Evolutionary conservation across 2,113 vertebrate genomes (phyloP), one percentile per base, ranked within the genome.

Genomic region (Furnarius figulus): DNA sequence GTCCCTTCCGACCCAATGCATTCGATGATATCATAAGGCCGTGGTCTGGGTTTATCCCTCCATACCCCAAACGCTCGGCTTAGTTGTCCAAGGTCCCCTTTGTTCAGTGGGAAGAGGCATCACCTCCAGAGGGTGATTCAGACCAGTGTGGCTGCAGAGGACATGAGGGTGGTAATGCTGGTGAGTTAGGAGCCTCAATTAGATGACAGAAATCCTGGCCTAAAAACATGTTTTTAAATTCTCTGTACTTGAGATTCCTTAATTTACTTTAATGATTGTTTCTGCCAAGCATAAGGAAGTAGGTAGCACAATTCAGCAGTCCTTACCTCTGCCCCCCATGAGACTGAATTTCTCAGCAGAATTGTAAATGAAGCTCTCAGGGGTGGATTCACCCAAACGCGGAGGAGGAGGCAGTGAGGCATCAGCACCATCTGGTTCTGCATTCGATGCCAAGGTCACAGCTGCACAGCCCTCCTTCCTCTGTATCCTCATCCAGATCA

Each of bases 21-120:
- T 62, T 40, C 55, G 4, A 10, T 33, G 55, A 23, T 21, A 25
- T 1, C n/a, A 37, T 25, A 82, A 73, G 67, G 44, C 39, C 6
- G 0, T 14, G 4, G 24, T 52, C 49, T 82, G 49, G 22, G 13
- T 66, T 94, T 74, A 39, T 55, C 76, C 37, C 75, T 46, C 63
- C 3, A 0, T 21, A 53, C 5, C 55, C 46, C 37, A 40, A 37
- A 13, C 31, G 27, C 40, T 73, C 0, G 0, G 23, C 22, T 49
- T 18, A 35, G 46, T 15, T 90, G 39, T 76, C 37, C 55, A 28
- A 28, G 59, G 59, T 73, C 18, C 39, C 22, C 27, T 85, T 66
- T 52, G 47, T 12, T 75, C 61, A 23, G 33, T 59, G 65, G 63
- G 44, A 77, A 62, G 40, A 86, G 40, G 35, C 39, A n/a, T 59